Conservation (phyloP, 2,113 vertebrate species). For the Poeciliopsis prolifica region DNA sequence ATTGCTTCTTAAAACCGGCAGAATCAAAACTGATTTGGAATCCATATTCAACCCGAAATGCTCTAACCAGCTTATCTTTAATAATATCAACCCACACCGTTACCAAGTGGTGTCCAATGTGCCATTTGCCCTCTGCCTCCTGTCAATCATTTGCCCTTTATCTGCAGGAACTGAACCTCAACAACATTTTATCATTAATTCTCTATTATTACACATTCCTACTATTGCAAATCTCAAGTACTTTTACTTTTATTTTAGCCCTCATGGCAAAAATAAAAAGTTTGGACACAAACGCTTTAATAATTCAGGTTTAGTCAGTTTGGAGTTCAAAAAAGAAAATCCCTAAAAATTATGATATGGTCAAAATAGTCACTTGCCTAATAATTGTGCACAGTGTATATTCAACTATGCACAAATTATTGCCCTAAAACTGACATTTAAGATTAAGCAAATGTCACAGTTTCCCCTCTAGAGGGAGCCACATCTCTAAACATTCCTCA, state of each 20-base stretch:
- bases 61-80: not conserved
- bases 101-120: not conserved
- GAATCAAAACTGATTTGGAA: not conserved
- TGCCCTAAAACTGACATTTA: not conserved
- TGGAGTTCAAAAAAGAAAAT: too few relatives aligned
- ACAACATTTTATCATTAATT: too few relatives aligned
- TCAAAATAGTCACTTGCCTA: too few relatives aligned
- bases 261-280: not conserved
- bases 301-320: too few relatives aligned
- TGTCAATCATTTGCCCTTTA: not conserved
- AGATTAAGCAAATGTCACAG: not conserved
- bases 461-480: slow-evolving; percentile 55
- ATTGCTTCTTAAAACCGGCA: not conserved
- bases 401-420: not conserved
- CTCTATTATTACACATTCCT: too few relatives aligned
- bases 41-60: not conserved
- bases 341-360: too few relatives aligned
- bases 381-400: too few relatives aligned
- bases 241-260: not conserved
- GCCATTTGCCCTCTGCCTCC: too few relatives aligned
- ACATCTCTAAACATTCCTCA: slow-evolving; percentile 27
- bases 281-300: too few relatives aligned
- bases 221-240: too few relatives aligned
- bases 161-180: too few relatives aligned
- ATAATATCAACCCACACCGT: not conserved